A percentile compares a stretch with the other conserved stretches of the same genome.
These are phyloP conservation scores for Solenodon paradoxus DNA, from an alignment of 2,113 vertebrate genomes.

Conservation along the genomic window DNA sequence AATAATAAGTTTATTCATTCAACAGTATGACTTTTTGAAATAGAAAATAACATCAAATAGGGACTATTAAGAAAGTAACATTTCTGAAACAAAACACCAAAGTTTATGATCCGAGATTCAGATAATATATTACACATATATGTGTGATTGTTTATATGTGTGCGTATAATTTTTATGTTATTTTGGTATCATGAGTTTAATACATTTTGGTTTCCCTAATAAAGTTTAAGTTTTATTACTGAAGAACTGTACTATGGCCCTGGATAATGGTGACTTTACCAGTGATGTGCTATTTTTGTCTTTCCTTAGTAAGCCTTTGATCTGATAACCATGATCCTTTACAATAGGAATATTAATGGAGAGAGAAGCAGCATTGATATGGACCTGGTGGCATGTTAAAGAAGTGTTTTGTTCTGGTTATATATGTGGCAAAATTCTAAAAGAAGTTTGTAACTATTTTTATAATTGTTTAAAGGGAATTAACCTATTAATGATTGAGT, in stretches of 20 bases:
- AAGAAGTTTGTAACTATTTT: not conserved
- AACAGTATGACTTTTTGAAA: not conserved
- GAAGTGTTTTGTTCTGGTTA: not conserved
- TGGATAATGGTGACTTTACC: not conserved
- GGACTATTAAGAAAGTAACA: not conserved
- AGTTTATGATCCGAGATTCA: conserved; percentile 24
- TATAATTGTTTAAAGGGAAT: conserved; percentile 25
- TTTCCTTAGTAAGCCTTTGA: not conserved
- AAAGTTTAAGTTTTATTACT: conserved; percentile 18
- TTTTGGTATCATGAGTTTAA: not conserved
- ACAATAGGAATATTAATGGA: not conserved
- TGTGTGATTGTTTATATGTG: not conserved
- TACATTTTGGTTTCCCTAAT: not conserved
- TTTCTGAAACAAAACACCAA: not conserved
- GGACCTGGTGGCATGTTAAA: not conserved
- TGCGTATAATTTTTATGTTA: too few species aligned
- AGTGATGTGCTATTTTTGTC: not conserved
- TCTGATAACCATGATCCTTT: not conserved
- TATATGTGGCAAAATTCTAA: not conserved
- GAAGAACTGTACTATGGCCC: not conserved
- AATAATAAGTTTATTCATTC: not conserved
- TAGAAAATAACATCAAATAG: not conserved
- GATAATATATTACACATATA: not conserved
- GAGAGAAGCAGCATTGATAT: not conserved
- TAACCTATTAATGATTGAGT: not conserved